These are phyloP conservation scores for Camponotus floridanus DNA, from an alignment of 1,140 invertebrate species.

Conservation along the genomic window DNA sequence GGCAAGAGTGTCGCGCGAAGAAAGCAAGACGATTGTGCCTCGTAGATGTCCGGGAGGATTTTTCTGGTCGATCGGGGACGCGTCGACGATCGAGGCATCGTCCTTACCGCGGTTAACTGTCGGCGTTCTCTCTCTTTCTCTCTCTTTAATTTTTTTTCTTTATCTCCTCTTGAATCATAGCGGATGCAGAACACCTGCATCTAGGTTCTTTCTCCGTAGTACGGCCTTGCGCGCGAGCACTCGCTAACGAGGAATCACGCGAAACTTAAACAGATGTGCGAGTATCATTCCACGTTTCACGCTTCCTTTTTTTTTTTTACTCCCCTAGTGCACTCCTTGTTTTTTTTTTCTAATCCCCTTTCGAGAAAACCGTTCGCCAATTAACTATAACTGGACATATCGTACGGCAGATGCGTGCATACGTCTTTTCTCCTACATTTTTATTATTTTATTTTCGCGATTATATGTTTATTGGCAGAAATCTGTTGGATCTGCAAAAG, in stretches of 20 bases:
- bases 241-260: conserved; percentile 60
- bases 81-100: conserved; percentile 39
- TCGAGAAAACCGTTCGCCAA: conserved; percentile 57
- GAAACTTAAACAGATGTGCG: conserved; percentile 52
- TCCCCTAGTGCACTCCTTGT: conserved; percentile 9
- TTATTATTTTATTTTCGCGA: conserved; percentile 34
- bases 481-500: neutral
- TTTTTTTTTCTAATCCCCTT: conserved; percentile 52
- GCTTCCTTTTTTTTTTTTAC: conserved; percentile 35
- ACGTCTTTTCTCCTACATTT: conserved; percentile 13
- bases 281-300: conserved; percentile 44
- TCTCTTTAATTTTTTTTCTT: conserved; percentile 15
- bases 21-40: conserved; percentile 9
- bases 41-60: neutral
- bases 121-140: neutral
- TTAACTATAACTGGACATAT: conserved; percentile 45
- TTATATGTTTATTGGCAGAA: neutral
- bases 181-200: conserved; percentile 64
- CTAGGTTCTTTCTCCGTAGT: conserved; percentile 4
- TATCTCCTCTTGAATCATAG: conserved; percentile 52
- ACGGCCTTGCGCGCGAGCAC: conserved; percentile 51
- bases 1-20: conserved; percentile 7
- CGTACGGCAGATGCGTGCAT: neutral
- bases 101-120: conserved; percentile 54
- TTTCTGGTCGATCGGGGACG: conserved; percentile 45